Evolutionary conservation across 2,113 vertebrate genomes (phyloP), one percentile per base, ranked within the genome.

Genomic region (Damaliscus lunatus): DNA sequence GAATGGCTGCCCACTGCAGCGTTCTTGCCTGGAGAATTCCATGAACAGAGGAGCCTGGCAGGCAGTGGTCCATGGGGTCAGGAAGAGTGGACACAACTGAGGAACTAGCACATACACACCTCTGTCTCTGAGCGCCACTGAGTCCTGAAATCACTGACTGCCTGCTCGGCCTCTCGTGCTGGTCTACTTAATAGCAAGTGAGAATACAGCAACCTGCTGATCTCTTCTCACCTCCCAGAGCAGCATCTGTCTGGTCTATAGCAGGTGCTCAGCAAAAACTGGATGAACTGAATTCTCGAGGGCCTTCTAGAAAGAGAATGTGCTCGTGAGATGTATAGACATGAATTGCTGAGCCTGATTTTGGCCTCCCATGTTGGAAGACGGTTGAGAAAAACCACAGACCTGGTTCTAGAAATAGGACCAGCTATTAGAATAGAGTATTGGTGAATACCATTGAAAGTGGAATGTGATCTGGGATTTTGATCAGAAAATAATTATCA

Each of bases 31-130:
- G 36, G 71, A 74, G 21, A 74, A 43, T 43, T 74, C 36, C 36
- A 7, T 14, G 71, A 74, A 43, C 21, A 74, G 21, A 74, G 36
- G 36, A 40, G 21, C 21, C 71, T 25, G 71, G 71, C 5, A 0
- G 71, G n/a, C 3, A 1, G 2, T 5, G 0, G 71, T 25, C 36
- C 21, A 14, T 14, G 71, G 36, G 11, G 36, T 43, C 21, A 1
- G 14, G 40, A 23, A 23, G 67, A 74, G 21, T 23, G 3, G 71
- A 74, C n/a, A 21, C 0, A 1, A 12, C 11, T 43, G n/a, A 71
- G n/a, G 1, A 40, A 25, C 13, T 83, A 36, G 29, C 8, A 8
- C 17, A 8, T 16, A 64, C 12, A 60, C 33, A 52, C 27, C 43
- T 62, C 67, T 36, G 2, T 43, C 23, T 10, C 8, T 36, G 71